Conservation (phyloP, 2,888 invertebrate species). For the Odontocerum albicorne region DNA sequence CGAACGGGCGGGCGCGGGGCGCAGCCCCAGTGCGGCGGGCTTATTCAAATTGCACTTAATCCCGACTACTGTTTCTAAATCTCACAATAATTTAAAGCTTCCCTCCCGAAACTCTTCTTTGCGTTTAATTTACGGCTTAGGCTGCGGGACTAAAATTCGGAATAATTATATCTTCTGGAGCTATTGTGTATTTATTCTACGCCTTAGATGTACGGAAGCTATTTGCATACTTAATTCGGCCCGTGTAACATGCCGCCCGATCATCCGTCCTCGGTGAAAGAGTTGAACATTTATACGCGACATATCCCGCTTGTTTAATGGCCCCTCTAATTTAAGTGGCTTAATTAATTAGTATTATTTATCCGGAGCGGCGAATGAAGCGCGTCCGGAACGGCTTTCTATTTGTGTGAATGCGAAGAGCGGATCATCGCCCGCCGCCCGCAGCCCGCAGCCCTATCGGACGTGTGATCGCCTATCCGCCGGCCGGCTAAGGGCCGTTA, state of each 20-base stretch:
- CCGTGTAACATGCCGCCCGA: slow-evolving; percentile 20
- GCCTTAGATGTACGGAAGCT: slow-evolving; percentile 20
- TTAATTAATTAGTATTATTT: slow-evolving; percentile 6
- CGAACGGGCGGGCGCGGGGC: slow-evolving; percentile 1
- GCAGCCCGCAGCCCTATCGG: slow-evolving; percentile 2
- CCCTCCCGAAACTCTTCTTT: slow-evolving; percentile 35
- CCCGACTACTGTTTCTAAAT: slow-evolving; percentile 37
- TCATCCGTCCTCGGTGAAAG: slow-evolving; percentile 18
- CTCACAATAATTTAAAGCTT: slow-evolving; percentile 37
- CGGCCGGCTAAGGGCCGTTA: slow-evolving; percentile 1
- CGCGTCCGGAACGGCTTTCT: neutral
- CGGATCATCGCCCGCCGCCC: slow-evolving; percentile 11
- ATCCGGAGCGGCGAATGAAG: neutral
- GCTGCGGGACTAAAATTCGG: slow-evolving; percentile 33
- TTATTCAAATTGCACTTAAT: slow-evolving; percentile 37
- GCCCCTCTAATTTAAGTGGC: slow-evolving; percentile 17
- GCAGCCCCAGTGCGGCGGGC: slow-evolving; percentile 14
- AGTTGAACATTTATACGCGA: slow-evolving; percentile 18
- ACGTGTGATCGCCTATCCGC: slow-evolving; percentile 4
- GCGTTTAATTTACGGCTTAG: slow-evolving; percentile 36
- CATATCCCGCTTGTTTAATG: slow-evolving; percentile 9
- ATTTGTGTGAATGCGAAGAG: neutral
- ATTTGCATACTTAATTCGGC: slow-evolving; percentile 36
- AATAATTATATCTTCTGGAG: slow-evolving; percentile 36
- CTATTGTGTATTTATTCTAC: slow-evolving; percentile 33